phyloP scores from a whole-genome alignment of 2,113 vertebrate species.

The Eolophus roseicapilla region DNA sequence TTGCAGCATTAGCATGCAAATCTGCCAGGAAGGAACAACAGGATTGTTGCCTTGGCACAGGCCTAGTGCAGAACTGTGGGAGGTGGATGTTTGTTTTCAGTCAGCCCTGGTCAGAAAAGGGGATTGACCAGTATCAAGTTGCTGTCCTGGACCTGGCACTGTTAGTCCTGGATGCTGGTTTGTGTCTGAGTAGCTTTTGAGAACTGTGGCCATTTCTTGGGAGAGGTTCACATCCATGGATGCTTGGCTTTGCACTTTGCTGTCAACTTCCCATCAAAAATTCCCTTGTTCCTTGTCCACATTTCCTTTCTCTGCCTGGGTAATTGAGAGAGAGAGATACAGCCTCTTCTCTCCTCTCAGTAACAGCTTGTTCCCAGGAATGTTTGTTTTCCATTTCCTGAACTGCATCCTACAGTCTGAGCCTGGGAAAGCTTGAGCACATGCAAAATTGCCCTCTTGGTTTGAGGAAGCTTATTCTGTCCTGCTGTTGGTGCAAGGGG shows the following conservation, averaged over 20 bases:
- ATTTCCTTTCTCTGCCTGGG: neutral
- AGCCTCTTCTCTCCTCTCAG: neutral
- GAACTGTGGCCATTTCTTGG: neutral
- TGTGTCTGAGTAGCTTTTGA: neutral
- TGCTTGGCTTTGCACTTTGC: conserved; percentile 4
- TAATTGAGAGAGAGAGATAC: neutral
- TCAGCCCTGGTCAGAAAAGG: neutral
- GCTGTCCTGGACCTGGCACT: neutral
- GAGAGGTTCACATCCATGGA: neutral
- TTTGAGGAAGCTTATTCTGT: neutral
- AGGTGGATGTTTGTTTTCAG: neutral
- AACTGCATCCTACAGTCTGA: neutral
- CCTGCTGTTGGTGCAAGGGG: neutral
- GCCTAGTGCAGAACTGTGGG: neutral
- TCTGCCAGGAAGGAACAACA: neutral
- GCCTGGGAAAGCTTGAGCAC: neutral
- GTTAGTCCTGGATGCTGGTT: neutral
- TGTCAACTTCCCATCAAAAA: neutral
- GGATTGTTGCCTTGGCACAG: conserved; percentile 1
- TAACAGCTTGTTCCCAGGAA: neutral
- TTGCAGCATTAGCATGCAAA: neutral
- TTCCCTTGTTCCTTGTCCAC: neutral
- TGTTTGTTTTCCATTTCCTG: neutral
- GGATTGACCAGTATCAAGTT: neutral
- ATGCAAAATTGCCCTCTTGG: neutral